Conservation (phyloP, 2,797 vertebrate species). For the Danionella dracula region DNA sequence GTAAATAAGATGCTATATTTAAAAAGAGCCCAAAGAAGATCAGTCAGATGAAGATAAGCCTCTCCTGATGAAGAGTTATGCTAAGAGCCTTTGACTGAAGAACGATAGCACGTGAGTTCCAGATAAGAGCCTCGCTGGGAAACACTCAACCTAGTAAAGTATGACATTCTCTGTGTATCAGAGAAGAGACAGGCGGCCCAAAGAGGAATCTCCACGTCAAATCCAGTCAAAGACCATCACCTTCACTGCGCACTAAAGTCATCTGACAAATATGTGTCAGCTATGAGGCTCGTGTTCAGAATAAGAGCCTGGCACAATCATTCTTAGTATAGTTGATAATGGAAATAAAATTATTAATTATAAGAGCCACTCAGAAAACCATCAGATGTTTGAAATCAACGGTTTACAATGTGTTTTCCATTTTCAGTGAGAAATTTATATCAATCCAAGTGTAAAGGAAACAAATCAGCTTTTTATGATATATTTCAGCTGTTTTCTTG, state of each 20-base stretch:
- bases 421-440: too few species aligned
- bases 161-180: conserved; percentile 23
- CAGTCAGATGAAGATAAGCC: conserved; percentile 10
- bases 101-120: not conserved
- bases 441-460: too few species aligned
- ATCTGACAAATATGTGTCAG: not conserved
- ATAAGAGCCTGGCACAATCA: not conserved
- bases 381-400: too few species aligned
- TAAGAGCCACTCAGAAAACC: too few species aligned
- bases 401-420: too few species aligned
- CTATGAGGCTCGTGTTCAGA: not conserved
- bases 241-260: not conserved
- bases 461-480: too few species aligned
- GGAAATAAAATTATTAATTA: not conserved
- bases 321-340: not conserved
- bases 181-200: conserved; percentile 9
- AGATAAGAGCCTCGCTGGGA: conserved; percentile 8
- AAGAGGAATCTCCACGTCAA: conserved; percentile 3
- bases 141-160: conserved; percentile 2
- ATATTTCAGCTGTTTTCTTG: too few species aligned
- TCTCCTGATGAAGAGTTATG: conserved; percentile 13
- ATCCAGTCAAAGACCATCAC: not conserved
- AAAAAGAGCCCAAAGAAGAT: not conserved
- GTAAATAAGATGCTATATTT: too few species aligned
- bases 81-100: conserved; percentile 7